Conservation (phyloP, 2,888 invertebrate species). For the Phaonia tiefii region DNA sequence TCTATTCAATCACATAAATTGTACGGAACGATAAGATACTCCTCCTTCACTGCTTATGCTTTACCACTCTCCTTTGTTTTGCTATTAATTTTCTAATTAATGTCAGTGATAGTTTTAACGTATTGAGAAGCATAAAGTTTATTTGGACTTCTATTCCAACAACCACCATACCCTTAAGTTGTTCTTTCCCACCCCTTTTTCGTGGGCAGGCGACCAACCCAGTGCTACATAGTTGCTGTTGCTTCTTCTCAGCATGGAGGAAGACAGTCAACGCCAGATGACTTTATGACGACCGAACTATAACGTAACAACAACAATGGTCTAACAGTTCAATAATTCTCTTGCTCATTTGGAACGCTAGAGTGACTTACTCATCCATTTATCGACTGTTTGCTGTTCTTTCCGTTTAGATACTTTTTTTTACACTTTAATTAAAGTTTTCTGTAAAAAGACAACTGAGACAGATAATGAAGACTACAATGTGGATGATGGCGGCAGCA, state of each 20-base stretch:
- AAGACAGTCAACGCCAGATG: background rate
- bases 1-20: background rate
- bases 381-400: background rate
- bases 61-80: constrained; percentile 37
- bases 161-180: constrained; percentile 5
- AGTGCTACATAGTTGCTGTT: constrained; percentile 15
- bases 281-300: background rate
- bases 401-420: constrained; percentile 34
- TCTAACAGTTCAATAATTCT: background rate
- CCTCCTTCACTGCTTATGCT: constrained; percentile 1
- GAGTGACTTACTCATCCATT: constrained; percentile 23
- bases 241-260: too few species aligned
- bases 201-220: too few species aligned
- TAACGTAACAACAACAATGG: background rate
- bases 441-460: constrained; percentile 12
- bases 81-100: constrained; percentile 63
- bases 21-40: background rate
- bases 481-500: too few species aligned
- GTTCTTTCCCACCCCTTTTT: background rate
- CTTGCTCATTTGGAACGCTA: background rate
- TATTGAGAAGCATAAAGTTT: constrained; percentile 26
- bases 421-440: constrained; percentile 61
- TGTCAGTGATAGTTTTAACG: constrained; percentile 31
- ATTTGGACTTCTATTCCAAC: constrained; percentile 28
- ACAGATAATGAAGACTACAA: background rate